A percentile compares a stretch with the other conserved stretches of the same genome.
Evolutionary conservation across 1,140 invertebrate genomes (phyloP).

Genomic region (Aphidius gifuensis): DNA sequence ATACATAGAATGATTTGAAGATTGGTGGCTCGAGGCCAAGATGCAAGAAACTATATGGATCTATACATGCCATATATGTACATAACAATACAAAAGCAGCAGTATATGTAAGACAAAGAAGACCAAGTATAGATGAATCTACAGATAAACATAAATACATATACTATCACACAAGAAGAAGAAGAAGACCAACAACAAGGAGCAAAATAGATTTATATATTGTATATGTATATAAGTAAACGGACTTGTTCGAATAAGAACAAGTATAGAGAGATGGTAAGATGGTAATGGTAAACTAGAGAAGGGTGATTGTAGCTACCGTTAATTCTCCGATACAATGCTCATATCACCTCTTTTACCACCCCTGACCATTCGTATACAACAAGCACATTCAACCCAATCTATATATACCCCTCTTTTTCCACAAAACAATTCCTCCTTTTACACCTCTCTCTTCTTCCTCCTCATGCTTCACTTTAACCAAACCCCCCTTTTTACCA

Average conservation of each 20-base stretch:
- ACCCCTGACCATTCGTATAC: conserved; percentile 40
- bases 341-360: conserved; percentile 54
- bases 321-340: conserved; percentile 59
- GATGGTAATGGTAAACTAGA: conserved; percentile 17
- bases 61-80: too few relatives aligned
- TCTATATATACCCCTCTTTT: conserved; percentile 23
- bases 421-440: conserved; percentile 20
- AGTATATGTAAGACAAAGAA: conserved; percentile 6
- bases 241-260: conserved; percentile 13
- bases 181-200: neutral
- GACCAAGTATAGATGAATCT: neutral
- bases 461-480: neutral
- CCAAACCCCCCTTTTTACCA: conserved; percentile 20
- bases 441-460: conserved; percentile 11
- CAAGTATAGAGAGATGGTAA: conserved; percentile 9
- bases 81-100: neutral
- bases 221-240: neutral
- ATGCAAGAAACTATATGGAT: conserved; percentile 10
- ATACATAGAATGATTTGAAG: conserved; percentile 20
- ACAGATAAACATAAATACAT: too few relatives aligned
- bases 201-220: conserved; percentile 7
- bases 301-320: conserved; percentile 37
- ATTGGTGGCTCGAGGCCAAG: conserved; percentile 28
- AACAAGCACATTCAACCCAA: conserved; percentile 20
- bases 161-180: too few relatives aligned